Percentiles rank a stretch among this genome's conserved stretches.
These are phyloP conservation scores for Drosophila ironensis DNA, from an alignment of 1,140 invertebrate species.

Conservation along the genomic window DNA sequence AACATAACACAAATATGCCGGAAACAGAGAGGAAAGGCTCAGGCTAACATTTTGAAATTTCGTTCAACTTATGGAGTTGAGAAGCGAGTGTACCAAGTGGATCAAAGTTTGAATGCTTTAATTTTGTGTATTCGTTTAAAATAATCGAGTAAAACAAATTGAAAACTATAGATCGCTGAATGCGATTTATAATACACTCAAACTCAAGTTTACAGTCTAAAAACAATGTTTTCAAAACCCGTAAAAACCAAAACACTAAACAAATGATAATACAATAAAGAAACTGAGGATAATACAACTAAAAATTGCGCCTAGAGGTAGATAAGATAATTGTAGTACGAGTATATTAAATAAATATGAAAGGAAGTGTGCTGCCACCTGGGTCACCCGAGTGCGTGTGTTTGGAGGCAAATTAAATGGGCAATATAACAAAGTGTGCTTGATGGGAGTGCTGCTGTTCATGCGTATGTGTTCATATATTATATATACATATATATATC, in stretches of 20 bases:
- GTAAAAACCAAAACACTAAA: no score
- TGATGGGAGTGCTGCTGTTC: background rate
- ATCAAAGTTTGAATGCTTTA: no score
- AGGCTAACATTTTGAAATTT: slow-evolving; percentile 7
- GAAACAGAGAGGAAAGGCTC: slow-evolving; percentile 3
- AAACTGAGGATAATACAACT: background rate
- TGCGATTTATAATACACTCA: no score
- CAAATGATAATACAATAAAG: slow-evolving; percentile 19
- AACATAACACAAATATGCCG: slow-evolving; percentile 13
- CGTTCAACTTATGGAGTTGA: background rate
- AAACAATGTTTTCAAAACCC: no score
- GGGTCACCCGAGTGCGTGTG: slow-evolving; percentile 34
- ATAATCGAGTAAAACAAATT: no score
- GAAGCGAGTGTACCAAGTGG: background rate
- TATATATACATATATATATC: no score
- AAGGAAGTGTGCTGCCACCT: slow-evolving; percentile 27
- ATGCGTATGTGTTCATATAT: background rate
- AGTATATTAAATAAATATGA: slow-evolving; percentile 1
- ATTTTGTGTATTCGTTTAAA: no score
- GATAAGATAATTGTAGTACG: background rate
- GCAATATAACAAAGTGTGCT: no score
- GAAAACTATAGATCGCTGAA: no score
- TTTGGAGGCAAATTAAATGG: no score
- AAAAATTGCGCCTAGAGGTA: background rate
- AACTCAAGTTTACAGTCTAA: no score